Conservation (phyloP, 2,113 vertebrate genomes). For the Triplophysa tibetana region DNA sequence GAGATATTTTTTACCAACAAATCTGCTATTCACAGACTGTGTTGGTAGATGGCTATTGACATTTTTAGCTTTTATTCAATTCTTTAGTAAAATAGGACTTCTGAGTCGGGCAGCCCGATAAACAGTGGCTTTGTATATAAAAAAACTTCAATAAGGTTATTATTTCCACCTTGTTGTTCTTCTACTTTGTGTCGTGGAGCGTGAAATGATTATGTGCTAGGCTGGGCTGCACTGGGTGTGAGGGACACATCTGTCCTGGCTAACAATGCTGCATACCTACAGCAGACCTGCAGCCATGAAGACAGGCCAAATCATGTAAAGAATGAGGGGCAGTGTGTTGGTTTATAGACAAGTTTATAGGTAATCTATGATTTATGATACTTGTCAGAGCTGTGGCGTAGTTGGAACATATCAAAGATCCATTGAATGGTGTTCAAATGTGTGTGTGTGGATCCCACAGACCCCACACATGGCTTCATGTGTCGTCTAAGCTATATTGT, state of each 20-base stretch:
- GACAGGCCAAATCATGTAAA: slow-evolving; percentile 36
- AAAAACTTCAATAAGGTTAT: slow-evolving; percentile 61
- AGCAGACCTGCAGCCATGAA: slow-evolving; percentile 42
- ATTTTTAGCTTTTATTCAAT: not conserved
- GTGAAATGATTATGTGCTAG: slow-evolving; percentile 62
- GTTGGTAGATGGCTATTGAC: not conserved
- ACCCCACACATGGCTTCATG: too few relatives aligned
- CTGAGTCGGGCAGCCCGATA: slow-evolving; percentile 43
- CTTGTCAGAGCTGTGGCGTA: slow-evolving; percentile 4
- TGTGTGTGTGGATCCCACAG: not conserved
- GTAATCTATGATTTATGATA: slow-evolving; percentile 12
- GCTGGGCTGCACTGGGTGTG: slow-evolving; percentile 47
- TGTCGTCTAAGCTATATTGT: too few relatives aligned
- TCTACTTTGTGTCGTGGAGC: slow-evolving; percentile 53
- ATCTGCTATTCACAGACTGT: too few relatives aligned
- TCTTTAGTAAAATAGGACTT: slow-evolving; percentile 27
- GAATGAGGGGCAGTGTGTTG: slow-evolving; percentile 13
- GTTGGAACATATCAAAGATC: not conserved
- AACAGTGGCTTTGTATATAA: slow-evolving; percentile 50
- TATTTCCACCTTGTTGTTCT: slow-evolving; percentile 58
- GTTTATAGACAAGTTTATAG: slow-evolving; percentile 13
- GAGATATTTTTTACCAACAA: too few relatives aligned
- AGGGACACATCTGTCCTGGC: slow-evolving; percentile 66
- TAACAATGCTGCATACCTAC: slow-evolving; percentile 60
- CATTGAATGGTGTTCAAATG: not conserved